Conservation (phyloP, 2,113 vertebrate species). For the Hemiprocne comata region DNA sequence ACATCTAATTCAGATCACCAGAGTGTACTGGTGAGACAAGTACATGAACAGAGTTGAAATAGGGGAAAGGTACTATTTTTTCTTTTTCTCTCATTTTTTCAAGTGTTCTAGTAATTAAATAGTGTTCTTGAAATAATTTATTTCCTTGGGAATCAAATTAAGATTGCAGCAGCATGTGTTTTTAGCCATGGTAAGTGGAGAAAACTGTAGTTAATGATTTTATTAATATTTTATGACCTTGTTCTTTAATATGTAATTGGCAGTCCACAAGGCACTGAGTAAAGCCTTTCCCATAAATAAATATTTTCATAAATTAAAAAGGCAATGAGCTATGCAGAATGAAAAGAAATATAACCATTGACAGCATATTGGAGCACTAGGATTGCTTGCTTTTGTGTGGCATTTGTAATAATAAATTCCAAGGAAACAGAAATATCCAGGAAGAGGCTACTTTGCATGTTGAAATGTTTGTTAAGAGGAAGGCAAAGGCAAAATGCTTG, state of each 20-base stretch:
- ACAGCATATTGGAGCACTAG: background rate
- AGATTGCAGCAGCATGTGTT: slow-evolving; percentile 24
- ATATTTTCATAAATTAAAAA: slow-evolving; percentile 48
- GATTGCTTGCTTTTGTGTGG: background rate
- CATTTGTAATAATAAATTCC: background rate
- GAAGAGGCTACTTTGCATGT: background rate
- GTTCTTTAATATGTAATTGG: slow-evolving; percentile 45
- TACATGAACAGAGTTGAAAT: background rate
- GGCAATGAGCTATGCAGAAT: background rate
- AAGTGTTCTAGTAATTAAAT: slow-evolving; percentile 17
- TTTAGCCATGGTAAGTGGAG: slow-evolving; percentile 39
- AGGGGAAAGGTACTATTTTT: background rate
- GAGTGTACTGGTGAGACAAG: background rate
- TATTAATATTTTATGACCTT: slow-evolving; percentile 64
- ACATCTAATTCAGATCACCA: background rate
- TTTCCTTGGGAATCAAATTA: slow-evolving; percentile 48
- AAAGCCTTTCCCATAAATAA: slow-evolving; percentile 38
- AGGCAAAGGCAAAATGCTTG: background rate
- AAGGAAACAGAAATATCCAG: background rate
- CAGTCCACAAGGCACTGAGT: slow-evolving; percentile 20
- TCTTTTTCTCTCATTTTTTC: background rate
- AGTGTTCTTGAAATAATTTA: slow-evolving; percentile 20
- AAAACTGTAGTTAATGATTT: slow-evolving; percentile 63
- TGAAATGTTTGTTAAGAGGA: background rate
- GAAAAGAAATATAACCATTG: background rate